These are phyloP conservation scores for Takifugu rubripes DNA, from an alignment of 2,797 vertebrate species.

Conservation along the genomic window DNA sequence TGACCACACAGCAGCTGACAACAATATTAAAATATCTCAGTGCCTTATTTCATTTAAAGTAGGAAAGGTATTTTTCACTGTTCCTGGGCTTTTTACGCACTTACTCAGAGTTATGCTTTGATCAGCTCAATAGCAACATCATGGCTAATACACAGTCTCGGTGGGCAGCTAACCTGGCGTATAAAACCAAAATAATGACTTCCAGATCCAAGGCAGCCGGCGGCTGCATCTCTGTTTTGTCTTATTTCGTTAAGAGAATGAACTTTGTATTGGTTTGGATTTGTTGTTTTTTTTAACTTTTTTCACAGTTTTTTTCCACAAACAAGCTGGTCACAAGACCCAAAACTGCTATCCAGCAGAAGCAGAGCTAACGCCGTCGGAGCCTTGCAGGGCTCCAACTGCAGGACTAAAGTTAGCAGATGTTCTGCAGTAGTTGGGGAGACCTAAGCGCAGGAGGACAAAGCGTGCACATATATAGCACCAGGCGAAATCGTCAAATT, in stretches of 20 bases:
- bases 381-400: constrained; percentile 51
- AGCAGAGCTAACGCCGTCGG: constrained; percentile 34
- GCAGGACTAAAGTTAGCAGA: constrained; percentile 47
- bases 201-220: too few relatives aligned
- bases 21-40: constrained; percentile 25
- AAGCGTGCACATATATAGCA: constrained; percentile 44
- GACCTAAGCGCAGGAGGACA: constrained; percentile 52
- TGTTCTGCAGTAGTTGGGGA: constrained; percentile 41
- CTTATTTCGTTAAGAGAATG: too few relatives aligned
- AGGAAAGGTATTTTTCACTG: background rate
- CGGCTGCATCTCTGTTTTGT: too few relatives aligned
- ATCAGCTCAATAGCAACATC: background rate
- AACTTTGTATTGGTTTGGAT: too few relatives aligned
- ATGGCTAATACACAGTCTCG: too few relatives aligned
- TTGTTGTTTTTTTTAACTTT: too few relatives aligned
- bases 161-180: too few relatives aligned
- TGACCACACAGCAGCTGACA: constrained; percentile 37
- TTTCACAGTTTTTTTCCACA: constrained; percentile 6
- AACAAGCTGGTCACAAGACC: too few relatives aligned
- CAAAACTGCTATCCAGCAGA: too few relatives aligned
- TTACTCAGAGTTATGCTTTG: constrained; percentile 10
- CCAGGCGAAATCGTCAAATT: constrained; percentile 63
- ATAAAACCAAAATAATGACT: too few relatives aligned
- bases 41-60: background rate
- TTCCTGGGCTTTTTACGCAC: too few relatives aligned